These are phyloP conservation scores for Blomia tropicalis DNA, from an alignment of 2,888 invertebrate species.

Conservation along the genomic window DNA sequence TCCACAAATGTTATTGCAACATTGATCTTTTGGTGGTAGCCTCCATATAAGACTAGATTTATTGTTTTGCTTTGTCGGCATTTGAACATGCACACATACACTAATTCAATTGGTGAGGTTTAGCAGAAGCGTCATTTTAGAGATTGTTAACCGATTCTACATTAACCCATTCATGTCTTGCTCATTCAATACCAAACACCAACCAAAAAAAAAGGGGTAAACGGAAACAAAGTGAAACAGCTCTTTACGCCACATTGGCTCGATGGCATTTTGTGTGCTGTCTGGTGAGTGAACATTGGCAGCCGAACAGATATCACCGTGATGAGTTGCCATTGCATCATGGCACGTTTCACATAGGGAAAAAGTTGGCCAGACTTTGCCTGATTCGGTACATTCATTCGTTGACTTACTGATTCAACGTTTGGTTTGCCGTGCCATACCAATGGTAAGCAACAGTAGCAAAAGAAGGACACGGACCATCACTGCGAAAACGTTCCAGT, in stretches of 20 bases:
- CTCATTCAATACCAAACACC: too few species aligned
- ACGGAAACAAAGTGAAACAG: slow-evolving; percentile 2
- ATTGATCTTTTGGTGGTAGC: not conserved
- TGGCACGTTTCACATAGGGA: not conserved
- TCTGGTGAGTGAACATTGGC: not conserved
- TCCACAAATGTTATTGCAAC: not conserved
- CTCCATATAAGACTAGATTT: not conserved
- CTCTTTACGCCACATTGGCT: slow-evolving; percentile 11
- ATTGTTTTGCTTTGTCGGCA: not conserved
- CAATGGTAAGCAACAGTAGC: not conserved
- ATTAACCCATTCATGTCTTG: not conserved
- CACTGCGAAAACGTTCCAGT: not conserved
- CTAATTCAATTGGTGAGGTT: too few species aligned
- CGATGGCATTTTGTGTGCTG: not conserved
- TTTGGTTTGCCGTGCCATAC: too few species aligned
- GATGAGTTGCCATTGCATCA: not conserved
- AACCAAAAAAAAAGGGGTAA: too few species aligned
- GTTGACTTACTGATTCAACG: too few species aligned
- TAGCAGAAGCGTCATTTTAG: too few species aligned
- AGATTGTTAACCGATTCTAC: not conserved
- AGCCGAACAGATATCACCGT: not conserved
- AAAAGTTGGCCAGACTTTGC: not conserved
- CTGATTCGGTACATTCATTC: too few species aligned
- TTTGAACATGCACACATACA: too few species aligned
- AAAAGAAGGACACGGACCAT: too few species aligned